Base-by-base conservation (phyloP, 1,140 invertebrate genomes). In the Cyclargus thomasi region DNA sequence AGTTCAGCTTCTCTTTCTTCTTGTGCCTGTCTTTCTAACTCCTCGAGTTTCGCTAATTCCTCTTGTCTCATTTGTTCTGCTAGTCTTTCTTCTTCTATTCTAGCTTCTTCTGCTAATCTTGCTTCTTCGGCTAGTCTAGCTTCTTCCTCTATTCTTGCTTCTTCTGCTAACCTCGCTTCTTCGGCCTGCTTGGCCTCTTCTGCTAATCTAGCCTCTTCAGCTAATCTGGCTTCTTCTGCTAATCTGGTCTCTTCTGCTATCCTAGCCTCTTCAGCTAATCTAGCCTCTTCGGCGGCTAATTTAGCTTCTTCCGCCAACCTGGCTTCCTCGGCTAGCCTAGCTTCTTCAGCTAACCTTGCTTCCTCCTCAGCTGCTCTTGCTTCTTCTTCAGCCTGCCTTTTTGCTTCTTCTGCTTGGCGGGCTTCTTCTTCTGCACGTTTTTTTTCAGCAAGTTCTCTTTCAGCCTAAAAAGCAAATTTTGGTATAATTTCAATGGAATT, bases 1-100 rank as follows among this genome's bases (percentile, higher is more conserved):
- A 93, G 80, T 82, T 94, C 93, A 18, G 85, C 91, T 80, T 93
- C 93, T 6, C 90, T 85, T 73, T 93, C 93, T 79, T 93, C 92
- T 76, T 90, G 87, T 2, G 92, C 92, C 65, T 92, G 89, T 73
- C 81, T 86, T 68, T 91, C 90, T 20, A 91, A 71, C 86, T 94
- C 93, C 69, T 85, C 85, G 65, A 91, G 79, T 66, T 88, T 85
- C 3, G 82, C 86, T 16, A 93, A 76, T 77, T 92, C 92, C 68
- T 92, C 92, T 71, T 92, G 91, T 64, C 91, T 90, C 21, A 83
- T 85, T 72, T 93, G 92, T 83, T 93, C 92, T 53, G 93, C 93
- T 83, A 91, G 85, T 80, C 91, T 82, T 86, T 90, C 77, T 83
- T 92, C 77, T 88, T 92, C 92, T 62, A 87, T 57, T 23, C 81